Evolutionary conservation across 2,888 invertebrate species (phyloP).

Genomic region (Brachyptera putata): DNA sequence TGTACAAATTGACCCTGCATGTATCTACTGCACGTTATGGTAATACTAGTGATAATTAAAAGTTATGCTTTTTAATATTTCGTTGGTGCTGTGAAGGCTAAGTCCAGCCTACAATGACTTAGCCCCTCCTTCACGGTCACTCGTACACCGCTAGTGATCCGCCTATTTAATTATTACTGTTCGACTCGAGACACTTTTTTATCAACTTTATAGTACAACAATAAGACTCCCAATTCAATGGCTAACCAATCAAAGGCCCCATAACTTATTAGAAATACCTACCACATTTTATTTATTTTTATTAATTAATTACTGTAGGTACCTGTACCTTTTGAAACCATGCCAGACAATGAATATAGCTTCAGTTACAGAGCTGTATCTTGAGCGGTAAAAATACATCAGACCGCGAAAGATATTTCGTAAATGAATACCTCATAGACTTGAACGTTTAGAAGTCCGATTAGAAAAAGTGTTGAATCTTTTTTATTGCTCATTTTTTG

Average conservation of each 20-base stretch:
- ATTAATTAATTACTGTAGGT: conserved; percentile 10
- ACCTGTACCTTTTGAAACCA: background rate
- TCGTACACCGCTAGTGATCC: conserved; percentile 3
- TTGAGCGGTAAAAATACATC: background rate
- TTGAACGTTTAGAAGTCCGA: background rate
- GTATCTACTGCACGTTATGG: no score
- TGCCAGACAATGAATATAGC: background rate
- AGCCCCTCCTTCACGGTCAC: conserved; percentile 11
- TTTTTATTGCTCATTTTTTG: background rate
- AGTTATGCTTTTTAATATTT: background rate
- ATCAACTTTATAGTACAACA: conserved; percentile 6
- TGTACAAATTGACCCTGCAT: background rate
- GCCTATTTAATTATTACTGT: conserved; percentile 28
- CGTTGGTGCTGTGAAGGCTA: background rate
- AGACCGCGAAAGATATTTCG: background rate
- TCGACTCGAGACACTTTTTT: conserved; percentile 4
- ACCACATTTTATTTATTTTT: background rate
- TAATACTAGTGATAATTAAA: conserved; percentile 3
- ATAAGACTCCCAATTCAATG: conserved; percentile 18
- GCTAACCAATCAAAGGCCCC: conserved; percentile 11
- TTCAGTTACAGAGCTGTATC: no score
- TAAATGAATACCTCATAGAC: background rate
- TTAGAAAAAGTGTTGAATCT: conserved; percentile 11
- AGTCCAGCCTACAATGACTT: conserved; percentile 4
- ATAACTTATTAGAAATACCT: conserved; percentile 4